Conservation (phyloP, 2,797 vertebrate genomes). For the Anisognathus igniventris region DNA sequence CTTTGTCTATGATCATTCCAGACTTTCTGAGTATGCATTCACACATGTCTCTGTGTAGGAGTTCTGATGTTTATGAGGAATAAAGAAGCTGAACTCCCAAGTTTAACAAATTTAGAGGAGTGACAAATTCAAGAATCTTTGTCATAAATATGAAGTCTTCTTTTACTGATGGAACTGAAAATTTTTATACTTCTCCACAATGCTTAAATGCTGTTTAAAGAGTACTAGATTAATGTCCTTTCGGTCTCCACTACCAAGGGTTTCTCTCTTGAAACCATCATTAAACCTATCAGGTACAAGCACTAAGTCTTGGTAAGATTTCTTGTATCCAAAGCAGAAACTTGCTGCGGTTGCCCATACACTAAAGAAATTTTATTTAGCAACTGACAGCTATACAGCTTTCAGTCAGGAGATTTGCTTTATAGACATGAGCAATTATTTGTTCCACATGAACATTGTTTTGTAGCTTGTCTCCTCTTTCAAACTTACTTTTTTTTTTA, state of each 20-base stretch:
- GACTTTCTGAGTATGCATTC: neutral
- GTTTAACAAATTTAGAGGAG: neutral
- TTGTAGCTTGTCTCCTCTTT: neutral
- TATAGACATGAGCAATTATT: neutral
- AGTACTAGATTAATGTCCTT: neutral
- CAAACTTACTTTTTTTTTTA: neutral
- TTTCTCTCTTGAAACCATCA: neutral
- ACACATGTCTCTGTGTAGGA: neutral
- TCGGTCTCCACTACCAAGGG: rapidly evolving
- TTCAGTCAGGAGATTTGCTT: neutral
- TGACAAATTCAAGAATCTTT: neutral
- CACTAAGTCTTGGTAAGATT: neutral
- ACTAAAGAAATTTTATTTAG: neutral
- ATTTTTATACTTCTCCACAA: neutral
- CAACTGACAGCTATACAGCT: neutral
- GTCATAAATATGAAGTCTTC: neutral
- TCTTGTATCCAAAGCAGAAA: neutral
- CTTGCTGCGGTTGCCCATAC: neutral
- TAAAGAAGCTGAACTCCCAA: neutral
- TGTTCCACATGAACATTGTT: neutral
- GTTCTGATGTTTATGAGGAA: neutral
- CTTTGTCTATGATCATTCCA: neutral
- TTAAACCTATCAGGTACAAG: neutral
- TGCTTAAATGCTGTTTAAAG: neutral
- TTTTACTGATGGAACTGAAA: neutral